Evolutionary conservation across 2,797 vertebrate genomes (phyloP), one percentile per base, ranked within the genome.

Genomic region (Novumbra hubbsi): DNA sequence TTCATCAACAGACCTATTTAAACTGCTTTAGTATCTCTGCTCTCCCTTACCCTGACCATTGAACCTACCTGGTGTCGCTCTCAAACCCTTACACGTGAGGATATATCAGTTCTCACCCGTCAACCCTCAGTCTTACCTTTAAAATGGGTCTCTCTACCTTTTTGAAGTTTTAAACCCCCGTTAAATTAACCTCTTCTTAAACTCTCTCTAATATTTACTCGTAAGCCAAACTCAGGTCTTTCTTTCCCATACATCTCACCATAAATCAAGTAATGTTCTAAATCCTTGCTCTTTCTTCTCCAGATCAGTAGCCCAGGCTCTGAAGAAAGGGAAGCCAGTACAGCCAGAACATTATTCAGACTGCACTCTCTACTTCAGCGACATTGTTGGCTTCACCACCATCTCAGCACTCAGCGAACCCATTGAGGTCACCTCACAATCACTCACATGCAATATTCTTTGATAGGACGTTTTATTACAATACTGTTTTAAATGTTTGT

Each of bases 301-400:
- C n/a, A 93, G 92, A 71, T 94, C 93, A 1, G 93, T 94, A 71
- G 93, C 93, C 0, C 85, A 94, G 57, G 92, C 93, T 0, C 83
- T 94, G 80, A 94, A 94, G 88, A 92, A 83, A 34, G 93, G 93
- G 0, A 87, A 81, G 0, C 81, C 93, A 0, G 93, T 94, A 73
- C 90, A 93, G 66, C 93, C 93, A 0, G 93, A 94, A 72, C 89
- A 93, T 73, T 94, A 94, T 2, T 91, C 93, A 70, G 88, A 92
- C 77, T 92, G 93, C 82, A 94, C 92, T 0, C 86, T 94, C 0
- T 94, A 94, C 76, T 94, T 94, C 85, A 94, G 93, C 0, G 93
- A 94, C 88, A 94, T 94, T 1, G 93, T 94, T 71, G 93, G 93
- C 64, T 94, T 94, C 85, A 94, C 93, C 77, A 94, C 93, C 77